These are phyloP conservation scores for Homarus americanus DNA, from an alignment of 1,140 invertebrate species.

Conservation along the genomic window DNA sequence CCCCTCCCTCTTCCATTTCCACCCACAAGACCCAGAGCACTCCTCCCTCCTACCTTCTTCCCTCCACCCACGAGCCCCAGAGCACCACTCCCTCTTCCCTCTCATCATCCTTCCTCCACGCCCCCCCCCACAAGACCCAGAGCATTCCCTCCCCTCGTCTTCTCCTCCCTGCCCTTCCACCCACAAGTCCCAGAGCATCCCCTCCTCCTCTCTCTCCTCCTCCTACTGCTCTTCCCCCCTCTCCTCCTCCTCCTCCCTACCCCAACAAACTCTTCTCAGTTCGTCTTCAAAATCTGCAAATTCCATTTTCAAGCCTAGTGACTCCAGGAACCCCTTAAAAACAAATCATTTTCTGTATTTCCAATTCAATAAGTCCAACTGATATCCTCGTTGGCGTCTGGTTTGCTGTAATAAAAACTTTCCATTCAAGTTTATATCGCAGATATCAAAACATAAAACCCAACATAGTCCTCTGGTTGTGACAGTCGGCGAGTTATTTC, in stretches of 20 bases:
- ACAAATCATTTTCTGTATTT: slow-evolving; percentile 71
- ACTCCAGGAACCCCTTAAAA: slow-evolving; percentile 58
- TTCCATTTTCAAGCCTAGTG: slow-evolving; percentile 62
- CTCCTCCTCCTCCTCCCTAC: slow-evolving; percentile 1
- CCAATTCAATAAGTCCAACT: slow-evolving; percentile 65
- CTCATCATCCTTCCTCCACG: too few relatives aligned
- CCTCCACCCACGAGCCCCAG: too few relatives aligned
- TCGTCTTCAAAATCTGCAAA: slow-evolving; percentile 58
- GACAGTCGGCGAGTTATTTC: slow-evolving; percentile 69
- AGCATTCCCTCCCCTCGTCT: too few relatives aligned
- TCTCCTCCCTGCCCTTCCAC: too few relatives aligned
- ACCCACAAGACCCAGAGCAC: too few relatives aligned
- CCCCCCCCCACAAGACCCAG: too few relatives aligned
- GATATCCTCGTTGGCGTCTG: slow-evolving; percentile 68
- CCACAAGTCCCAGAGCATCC: neutral
- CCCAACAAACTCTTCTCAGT: neutral
- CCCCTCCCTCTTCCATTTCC: too few relatives aligned
- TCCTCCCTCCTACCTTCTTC: too few relatives aligned
- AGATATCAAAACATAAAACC: slow-evolving; percentile 73
- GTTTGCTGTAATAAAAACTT: slow-evolving; percentile 70
- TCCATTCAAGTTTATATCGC: slow-evolving; percentile 72
- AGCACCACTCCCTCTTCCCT: too few relatives aligned
- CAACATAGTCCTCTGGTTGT: slow-evolving; percentile 63
- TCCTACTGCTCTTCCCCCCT: neutral
- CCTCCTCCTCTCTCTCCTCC: neutral